Evolutionary conservation across 2,888 invertebrate genomes (phyloP), one percentile per base, ranked within the genome.

Genomic region (Drosophila ustulata): DNA sequence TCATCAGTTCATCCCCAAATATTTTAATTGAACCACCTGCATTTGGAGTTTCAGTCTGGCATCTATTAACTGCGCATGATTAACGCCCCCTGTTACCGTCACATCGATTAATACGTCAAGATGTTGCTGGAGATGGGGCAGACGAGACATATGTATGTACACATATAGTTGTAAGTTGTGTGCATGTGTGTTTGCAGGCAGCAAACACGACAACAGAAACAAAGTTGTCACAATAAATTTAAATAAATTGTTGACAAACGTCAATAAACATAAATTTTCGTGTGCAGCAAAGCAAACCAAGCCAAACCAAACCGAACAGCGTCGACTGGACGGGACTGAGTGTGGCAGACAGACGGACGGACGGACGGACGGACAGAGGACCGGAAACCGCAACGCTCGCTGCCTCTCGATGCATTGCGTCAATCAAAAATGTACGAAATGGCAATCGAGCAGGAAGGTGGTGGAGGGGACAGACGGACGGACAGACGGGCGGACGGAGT

Each of bases 191-290:
- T 30, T 32, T 34, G 23, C 28, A 57, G 13, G 49, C 34, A 59
- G 18, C 58, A 39, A 41, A 59, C 59, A 52, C 52, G 45, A 30
- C 53, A 23, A 37, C 37, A 11, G 11, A 61, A 62, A 66, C 64
- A 79, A 55, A 67, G 88, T 88, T 89, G 86, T 88, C 86, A 89
- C 87, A 86, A 89, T 87, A 87, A 87, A 89, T 87, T 87, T 89
- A 89, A 89, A 87, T 87, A 87, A 87, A 86, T 88, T 88, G 86
- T 89, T 87, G 86, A 89, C 86, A 87, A 82, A 88, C 87, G 88
- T 80, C 85, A 88, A 89, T 87, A 86, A 89, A 86, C 88, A 87
- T 87, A 89, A 86, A 89, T 87, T 81, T 82, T 86, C 69, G 69
- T 75, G 78, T 85, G 83, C 88, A 84, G 74, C 80, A 87, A 85